These are phyloP conservation scores for Phoenicopterus ruber DNA, from an alignment of 2,113 vertebrate genomes.

Conservation along the genomic window DNA sequence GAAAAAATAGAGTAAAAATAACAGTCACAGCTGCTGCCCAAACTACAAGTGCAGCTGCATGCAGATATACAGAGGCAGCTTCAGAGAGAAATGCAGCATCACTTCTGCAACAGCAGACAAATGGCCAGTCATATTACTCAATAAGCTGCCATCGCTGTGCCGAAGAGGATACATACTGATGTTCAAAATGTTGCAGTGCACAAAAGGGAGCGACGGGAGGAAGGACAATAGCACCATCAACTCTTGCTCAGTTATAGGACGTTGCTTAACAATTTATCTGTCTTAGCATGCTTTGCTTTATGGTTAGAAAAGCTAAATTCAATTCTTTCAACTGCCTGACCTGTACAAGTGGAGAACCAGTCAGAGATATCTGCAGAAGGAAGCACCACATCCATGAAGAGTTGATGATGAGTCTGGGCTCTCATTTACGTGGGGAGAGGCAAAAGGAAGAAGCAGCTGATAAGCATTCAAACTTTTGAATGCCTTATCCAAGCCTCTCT, in stretches of 20 bases:
- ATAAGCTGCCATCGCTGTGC: neutral
- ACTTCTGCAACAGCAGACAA: neutral
- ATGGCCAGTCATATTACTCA: neutral
- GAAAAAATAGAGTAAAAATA: neutral
- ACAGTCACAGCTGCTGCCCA: neutral
- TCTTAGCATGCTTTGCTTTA: neutral
- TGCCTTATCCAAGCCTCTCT: neutral
- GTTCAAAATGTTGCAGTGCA: neutral
- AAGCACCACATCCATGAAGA: neutral
- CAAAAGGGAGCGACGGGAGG: neutral
- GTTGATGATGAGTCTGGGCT: neutral
- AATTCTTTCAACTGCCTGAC: neutral
- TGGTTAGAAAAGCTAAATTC: neutral
- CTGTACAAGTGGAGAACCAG: neutral
- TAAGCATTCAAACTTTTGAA: neutral
- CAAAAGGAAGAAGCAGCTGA: neutral
- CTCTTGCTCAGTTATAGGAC: neutral
- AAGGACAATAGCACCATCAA: neutral
- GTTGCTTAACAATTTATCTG: neutral
- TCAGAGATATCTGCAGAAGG: neutral
- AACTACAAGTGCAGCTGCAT: neutral
- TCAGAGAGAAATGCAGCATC: neutral
- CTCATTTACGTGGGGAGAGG: neutral
- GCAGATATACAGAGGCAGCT: neutral
- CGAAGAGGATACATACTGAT: neutral